Evolutionary conservation across 2,888 invertebrate genomes (phyloP), one percentile per base, ranked within the genome.

Genomic region (Chaetoderma sp.): DNA sequence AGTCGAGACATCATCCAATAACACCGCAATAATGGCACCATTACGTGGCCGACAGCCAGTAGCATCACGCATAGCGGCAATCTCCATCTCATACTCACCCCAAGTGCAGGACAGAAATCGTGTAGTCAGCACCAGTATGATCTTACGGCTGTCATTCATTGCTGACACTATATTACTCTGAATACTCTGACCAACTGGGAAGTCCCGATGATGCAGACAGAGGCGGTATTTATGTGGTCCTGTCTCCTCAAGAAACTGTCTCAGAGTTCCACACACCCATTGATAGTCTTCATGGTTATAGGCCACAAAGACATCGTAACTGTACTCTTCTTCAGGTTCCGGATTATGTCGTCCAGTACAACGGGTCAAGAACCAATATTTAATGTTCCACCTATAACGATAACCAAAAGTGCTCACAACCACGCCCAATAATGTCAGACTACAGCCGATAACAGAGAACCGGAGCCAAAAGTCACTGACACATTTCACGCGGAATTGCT

Each of bases 291-390:
- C 25, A 3, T 56, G 18, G 36, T 25, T 36, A 25, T 36, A 56
- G 25, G 36, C 33, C 3, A 56, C 56, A 23, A 56, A 56, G 4
- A 39, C 56, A 39, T 56, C 56, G 25, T 56, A 56, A 8, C 10
- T 25, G 23, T 56, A 39, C n/a, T 52, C 28, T n/a, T 13, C 32
- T 2, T 25, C n/a, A 10, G 32, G 30, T 4, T 32, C 4, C n/a
- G n/a, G n/a, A 30, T 52, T 33, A 2, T 10, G n/a, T 10, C 3
- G 16, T 2, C 32, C 32, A 18, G 16, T 2, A 28, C 28, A 30
- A 13, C 32, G 28, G 10, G 52, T 52, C 18, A 32, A 52, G 32
- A 52, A 52, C 52, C 52, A 52, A 33, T 52, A 52, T 8, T 30
- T 28, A 5, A 52, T 5, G 16, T 52, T 52, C 30, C 28, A 30